Evolutionary conservation across 2,797 vertebrate species (phyloP), one percentile per base, ranked within the genome.

Genomic region (Buceros bicornis): DNA sequence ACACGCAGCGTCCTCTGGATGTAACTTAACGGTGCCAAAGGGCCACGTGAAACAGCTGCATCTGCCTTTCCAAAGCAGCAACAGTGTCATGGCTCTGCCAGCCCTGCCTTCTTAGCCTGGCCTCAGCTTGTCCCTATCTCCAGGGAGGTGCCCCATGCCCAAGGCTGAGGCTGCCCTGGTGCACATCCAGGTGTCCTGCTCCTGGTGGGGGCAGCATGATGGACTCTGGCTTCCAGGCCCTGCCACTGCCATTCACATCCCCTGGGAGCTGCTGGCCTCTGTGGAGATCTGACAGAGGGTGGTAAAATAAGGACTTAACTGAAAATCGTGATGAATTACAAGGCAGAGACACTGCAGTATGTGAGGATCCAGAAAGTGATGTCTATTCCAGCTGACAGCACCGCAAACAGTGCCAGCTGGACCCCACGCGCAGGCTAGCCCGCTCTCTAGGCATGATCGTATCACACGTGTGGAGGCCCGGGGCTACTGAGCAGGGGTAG

Each of bases 211-310:
- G 8, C 8, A 18, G 37, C 37, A 20, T 9, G 24, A 29, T 7
- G 5, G 35, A 16, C 14, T n/a, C 40, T 40, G 37, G 8, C 11
- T 58, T 13, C 29, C 13, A 33, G 7, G 20, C 25, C 11, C 16
- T n/a, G 42, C 28, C 22, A 42, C 20, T 8, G 8, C 16, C 1
- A 0, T 16, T 11, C 6, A 7, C 29, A 4, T 2, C 19, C 21
- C 22, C 19, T 37, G 22, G 18, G 31, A 43, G 13, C 26, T 66
- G 11, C 40, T 37, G 15, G 11, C 11, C 20, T 4, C 20, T 14
- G 5, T 6, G 25, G 43, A 57, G 13, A 47, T 29, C 29, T 62
- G 48, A 51, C 47, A 61, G 12, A 8, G 7, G 40, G 16, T 16
- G n/a, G 43, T 47, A 82, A 82, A 72, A 53, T 16, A 57, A 47